Base-by-base conservation (phyloP, 2,113 vertebrate species). In the Istiophorus platypterus region DNA sequence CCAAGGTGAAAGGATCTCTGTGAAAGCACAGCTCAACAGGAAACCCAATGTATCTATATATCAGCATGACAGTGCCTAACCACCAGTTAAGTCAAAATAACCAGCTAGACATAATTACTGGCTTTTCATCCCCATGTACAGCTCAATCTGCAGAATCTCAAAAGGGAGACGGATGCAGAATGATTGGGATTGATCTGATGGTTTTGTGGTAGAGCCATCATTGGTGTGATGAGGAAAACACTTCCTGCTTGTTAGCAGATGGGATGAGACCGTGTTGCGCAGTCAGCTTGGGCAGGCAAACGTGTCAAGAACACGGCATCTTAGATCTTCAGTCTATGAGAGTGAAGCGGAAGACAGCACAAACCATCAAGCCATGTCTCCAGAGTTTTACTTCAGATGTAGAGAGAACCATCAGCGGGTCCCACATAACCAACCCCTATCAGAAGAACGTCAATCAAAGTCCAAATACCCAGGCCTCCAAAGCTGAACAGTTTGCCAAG, bases 401-500 rank as follows among this genome's bases (percentile, higher is more conserved):
- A 99, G 15, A 99, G 95, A 1, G 98, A 99, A 65, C 98, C 98
- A 5, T 99, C 98, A 0, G 97, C 98, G 0, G 98, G 98, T 4
- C 98, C 98, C 71, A 99, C 97, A 1, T 99, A 99, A 81, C 98
- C 98, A 4, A 99, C 97, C 0, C 96, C 97, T 13, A 99, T 99
- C 1, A 99, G 94, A 0, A 99, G 93, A 76, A 99, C 98, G 0
- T 99, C 98, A 22, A 99, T 97, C 2, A 99, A 88, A 0, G 98
- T 99, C 98, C 98, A 99, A 86, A 99, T 98, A 41, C 98, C 98
- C 90, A 99, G 94, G 54, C 98, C 98, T 14, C 98, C 98, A 34
- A 99, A 99, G 93, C 98, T 99, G 95, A 99, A 99, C 82, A 99
- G 97, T 78, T 99, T 99, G 85, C 98, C 98, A 1, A 99, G 96